Evolutionary conservation across 2,113 vertebrate species (phyloP).

Genomic region (Papio anubis): DNA sequence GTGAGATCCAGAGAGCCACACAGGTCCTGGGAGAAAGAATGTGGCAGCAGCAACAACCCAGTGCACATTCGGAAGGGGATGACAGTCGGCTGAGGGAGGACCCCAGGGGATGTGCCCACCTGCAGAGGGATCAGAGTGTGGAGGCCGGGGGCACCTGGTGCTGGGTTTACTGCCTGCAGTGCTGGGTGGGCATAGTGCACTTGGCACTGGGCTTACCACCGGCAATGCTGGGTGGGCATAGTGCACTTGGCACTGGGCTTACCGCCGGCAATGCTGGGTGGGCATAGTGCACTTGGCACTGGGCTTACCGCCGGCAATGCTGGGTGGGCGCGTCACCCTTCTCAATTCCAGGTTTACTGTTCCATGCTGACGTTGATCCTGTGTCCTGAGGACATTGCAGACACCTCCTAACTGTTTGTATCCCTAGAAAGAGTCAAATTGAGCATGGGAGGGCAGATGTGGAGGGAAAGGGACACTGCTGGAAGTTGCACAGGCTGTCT

Average conservation of each 20-base stretch:
- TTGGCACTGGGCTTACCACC: fast-evolving
- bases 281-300: too few relatives aligned
- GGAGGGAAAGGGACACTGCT: not conserved
- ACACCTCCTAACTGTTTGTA: too few relatives aligned
- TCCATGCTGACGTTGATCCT: fast-evolving
- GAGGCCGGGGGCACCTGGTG: not conserved
- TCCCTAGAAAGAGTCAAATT: not conserved
- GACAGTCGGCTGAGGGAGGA: not conserved
- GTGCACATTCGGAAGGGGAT: fast-evolving
- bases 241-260: too few relatives aligned
- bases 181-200: not conserved
- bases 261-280: too few relatives aligned
- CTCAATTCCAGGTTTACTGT: not conserved
- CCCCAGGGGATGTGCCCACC: fast-evolving
- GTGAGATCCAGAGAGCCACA: not conserved
- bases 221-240: too few relatives aligned
- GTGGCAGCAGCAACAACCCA: not conserved
- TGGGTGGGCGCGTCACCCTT: fast-evolving
- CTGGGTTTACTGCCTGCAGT: fast-evolving
- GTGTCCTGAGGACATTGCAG: fast-evolving
- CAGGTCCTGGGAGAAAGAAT: not conserved
- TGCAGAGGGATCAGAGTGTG: not conserved
- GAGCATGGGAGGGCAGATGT: too few relatives aligned
- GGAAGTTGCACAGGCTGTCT: too few relatives aligned
- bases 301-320: too few relatives aligned